A percentile compares a stretch with the other conserved stretches of the same genome.
These are phyloP conservation scores for Megathymus violae DNA, from an alignment of 1,140 invertebrate genomes.

Conservation along the genomic window DNA sequence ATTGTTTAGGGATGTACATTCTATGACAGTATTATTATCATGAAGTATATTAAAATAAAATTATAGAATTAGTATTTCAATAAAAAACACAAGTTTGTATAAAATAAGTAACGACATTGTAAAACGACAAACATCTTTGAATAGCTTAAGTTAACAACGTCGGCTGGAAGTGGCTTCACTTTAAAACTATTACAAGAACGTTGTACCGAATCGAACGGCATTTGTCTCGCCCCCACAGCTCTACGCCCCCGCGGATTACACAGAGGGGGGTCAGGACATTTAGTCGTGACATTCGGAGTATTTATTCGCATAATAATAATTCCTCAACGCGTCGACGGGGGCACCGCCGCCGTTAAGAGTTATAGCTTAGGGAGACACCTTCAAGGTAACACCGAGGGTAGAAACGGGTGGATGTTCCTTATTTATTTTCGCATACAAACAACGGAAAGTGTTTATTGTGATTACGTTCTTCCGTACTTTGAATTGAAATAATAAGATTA, in stretches of 20 bases:
- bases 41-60: too few relatives aligned
- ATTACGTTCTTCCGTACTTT: constrained; percentile 3
- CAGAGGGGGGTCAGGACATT: constrained; percentile 70
- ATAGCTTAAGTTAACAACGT: neutral
- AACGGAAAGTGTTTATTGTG: constrained; percentile 10
- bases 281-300: constrained; percentile 85
- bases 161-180: constrained; percentile 37
- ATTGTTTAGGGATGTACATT: too few relatives aligned
- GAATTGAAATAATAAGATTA: neutral
- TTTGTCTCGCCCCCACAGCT: constrained; percentile 48
- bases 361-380: constrained; percentile 79
- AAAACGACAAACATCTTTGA: neutral
- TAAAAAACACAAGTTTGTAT: too few relatives aligned
- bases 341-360: constrained; percentile 75
- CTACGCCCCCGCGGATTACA: constrained; percentile 54
- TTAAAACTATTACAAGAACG: constrained; percentile 56
- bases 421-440: constrained; percentile 1
- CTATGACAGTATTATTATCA: too few relatives aligned
- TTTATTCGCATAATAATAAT: constrained; percentile 86
- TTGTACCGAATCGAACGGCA: constrained; percentile 60
- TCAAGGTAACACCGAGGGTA: constrained; percentile 60
- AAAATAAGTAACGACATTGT: too few relatives aligned
- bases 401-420: constrained; percentile 41
- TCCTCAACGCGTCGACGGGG: constrained; percentile 80
- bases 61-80: too few relatives aligned